Base-by-base conservation (phyloP, 2,113 vertebrate genomes). In the Ameiurus melas region DNA sequence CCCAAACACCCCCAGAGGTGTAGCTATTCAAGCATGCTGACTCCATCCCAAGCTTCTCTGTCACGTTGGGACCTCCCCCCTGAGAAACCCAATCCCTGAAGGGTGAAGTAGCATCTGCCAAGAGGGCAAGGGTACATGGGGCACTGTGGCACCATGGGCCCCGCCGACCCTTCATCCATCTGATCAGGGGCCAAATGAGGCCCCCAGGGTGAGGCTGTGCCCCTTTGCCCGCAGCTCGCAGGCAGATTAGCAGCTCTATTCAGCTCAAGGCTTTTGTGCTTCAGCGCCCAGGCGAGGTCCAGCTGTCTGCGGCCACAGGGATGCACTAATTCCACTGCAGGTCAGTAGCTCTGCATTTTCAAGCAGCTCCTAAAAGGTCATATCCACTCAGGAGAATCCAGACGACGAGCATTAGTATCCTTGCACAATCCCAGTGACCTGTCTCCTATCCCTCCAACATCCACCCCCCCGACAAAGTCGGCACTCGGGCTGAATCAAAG, bases 191-290 rank as follows among this genome's bases (percentile, higher is more conserved):
- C 94, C 94, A 95, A 92, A 92, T 91, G 92, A 92, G 92, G 92
- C 93, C 93, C 92, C 89, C 53, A 68, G 71, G 43, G 92, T 92
- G 91, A 88, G 83, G 90, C 92, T 92, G 91, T 93, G 92, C 91
- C 93, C 92, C 93, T 93, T 70, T 84, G 71, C 83, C 88, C 75
- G 30, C 66, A 73, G 51, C 87, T 43, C 66, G 77, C 71, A 85
- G 92, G 92, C 92, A 95, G 94, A 95, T 95, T 95, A 95, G 93
- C 93, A 93, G 92, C 92, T 87, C 93, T 92, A 91, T 93, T 93
- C 66, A 90, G 82, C 43, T 90, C 22, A 90, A 91, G 55, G 92
- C 93, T 94, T 95, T 94, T 95, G 94, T 94, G 94, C 91, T 88
- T 92, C 92, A 91, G 93, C 90, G 87, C 94, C 94, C 94, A 94